phyloP scores from a whole-genome alignment of 2,113 vertebrate species.

The Bungarus multicinctus region DNA sequence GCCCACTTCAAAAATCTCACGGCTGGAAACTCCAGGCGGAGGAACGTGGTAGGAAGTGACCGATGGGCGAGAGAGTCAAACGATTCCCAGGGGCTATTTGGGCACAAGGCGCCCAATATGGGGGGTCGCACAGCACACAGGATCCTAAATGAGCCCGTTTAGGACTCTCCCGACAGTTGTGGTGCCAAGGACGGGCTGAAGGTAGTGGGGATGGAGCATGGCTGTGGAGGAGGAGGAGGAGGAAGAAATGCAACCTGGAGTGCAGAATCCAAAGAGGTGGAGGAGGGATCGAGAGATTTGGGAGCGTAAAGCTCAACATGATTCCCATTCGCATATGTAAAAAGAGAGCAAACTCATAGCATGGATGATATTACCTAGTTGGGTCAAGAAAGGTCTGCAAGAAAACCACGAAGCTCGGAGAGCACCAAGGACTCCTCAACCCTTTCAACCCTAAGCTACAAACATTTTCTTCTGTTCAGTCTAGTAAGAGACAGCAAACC shows the following conservation, averaged over 20 bases:
- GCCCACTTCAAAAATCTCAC: not conserved
- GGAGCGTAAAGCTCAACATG: not conserved
- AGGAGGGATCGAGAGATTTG: not conserved
- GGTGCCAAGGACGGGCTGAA: not conserved
- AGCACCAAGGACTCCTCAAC: no score
- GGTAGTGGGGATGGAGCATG: not conserved
- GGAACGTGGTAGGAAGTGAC: not conserved
- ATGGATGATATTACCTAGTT: not conserved
- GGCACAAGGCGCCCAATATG: not conserved
- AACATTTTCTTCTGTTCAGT: no score
- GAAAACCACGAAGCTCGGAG: no score
- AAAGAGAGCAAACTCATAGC: not conserved
- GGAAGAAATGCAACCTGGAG: not conserved
- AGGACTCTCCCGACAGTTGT: not conserved
- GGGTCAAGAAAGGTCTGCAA: not conserved
- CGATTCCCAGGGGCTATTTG: not conserved
- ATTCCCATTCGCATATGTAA: not conserved
- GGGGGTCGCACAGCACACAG: not conserved
- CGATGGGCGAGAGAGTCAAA: not conserved
- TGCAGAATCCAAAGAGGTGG: not conserved
- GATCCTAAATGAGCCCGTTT: not conserved
- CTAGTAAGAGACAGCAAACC: no score
- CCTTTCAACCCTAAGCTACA: no score
- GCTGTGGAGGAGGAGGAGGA: not conserved
- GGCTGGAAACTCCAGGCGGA: not conserved